phyloP scores from a whole-genome alignment of 1,140 invertebrate genomes.

The Archegozetes longisetosus region DNA sequence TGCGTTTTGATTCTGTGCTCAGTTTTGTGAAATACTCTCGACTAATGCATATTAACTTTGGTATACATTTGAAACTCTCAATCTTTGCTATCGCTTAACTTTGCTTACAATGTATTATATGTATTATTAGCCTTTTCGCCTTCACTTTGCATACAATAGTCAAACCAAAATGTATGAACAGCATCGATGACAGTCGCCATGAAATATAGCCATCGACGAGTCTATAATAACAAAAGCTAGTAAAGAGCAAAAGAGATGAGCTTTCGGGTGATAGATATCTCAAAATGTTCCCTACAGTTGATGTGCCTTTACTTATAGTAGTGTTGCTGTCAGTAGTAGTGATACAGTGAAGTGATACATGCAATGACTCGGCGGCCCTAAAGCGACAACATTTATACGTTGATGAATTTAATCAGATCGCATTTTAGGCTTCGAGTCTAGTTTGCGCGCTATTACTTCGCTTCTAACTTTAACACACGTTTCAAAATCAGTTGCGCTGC shows the following conservation, averaged over 20 bases:
- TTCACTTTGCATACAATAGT: background rate
- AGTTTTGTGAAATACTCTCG: too few relatives aligned
- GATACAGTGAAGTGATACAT: background rate
- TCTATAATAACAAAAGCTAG: background rate
- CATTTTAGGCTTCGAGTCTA: background rate
- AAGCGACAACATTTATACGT: background rate
- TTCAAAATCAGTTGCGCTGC: too few relatives aligned
- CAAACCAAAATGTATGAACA: background rate
- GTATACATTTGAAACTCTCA: too few relatives aligned
- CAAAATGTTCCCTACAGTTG: background rate
- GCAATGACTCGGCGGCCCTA: background rate
- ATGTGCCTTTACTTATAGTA: background rate
- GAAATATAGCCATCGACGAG: background rate
- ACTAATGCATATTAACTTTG: too few relatives aligned
- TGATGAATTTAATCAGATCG: background rate
- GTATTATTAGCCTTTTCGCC: background rate
- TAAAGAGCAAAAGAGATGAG: background rate
- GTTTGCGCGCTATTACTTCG: too few relatives aligned
- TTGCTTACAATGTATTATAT: too few relatives aligned
- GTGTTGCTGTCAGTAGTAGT: background rate
- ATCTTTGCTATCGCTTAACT: too few relatives aligned
- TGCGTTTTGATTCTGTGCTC: too few relatives aligned
- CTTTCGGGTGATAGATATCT: background rate
- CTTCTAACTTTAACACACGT: too few relatives aligned
- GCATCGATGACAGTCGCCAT: background rate